phyloP scores from a whole-genome alignment of 2,113 vertebrate genomes.

The Lanius collurio region DNA sequence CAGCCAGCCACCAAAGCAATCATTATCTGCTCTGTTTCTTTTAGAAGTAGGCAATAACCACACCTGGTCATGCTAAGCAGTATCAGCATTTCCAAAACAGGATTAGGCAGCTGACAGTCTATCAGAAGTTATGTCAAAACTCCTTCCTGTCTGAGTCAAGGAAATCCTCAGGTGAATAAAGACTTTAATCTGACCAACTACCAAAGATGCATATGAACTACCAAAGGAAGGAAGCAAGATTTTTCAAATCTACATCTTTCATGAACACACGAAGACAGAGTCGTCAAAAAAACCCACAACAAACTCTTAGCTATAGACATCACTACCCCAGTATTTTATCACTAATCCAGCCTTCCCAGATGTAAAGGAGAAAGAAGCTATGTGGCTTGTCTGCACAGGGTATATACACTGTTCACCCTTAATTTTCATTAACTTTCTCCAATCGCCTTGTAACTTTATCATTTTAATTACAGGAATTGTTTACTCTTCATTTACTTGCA shows the following conservation, averaged over 20 bases:
- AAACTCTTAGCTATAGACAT: neutral
- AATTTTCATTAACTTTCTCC: neutral
- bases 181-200: neutral
- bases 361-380: neutral
- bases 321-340: neutral
- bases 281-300: neutral
- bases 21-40: neutral
- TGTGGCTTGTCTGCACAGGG: accelerated
- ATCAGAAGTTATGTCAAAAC: neutral
- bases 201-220: neutral
- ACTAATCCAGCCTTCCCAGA: neutral
- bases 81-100: neutral
- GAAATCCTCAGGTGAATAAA: neutral
- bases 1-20: neutral
- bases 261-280: neutral
- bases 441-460: neutral
- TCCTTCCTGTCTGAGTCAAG: neutral
- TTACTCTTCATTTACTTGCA: neutral
- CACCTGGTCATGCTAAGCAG: neutral
- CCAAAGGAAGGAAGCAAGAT: neutral
- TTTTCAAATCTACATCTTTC: neutral
- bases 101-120: neutral
- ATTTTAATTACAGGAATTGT: neutral
- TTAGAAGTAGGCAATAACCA: neutral
- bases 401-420: neutral